Conservation (phyloP, 2,888 invertebrate species). For the Ischnura elegans region DNA sequence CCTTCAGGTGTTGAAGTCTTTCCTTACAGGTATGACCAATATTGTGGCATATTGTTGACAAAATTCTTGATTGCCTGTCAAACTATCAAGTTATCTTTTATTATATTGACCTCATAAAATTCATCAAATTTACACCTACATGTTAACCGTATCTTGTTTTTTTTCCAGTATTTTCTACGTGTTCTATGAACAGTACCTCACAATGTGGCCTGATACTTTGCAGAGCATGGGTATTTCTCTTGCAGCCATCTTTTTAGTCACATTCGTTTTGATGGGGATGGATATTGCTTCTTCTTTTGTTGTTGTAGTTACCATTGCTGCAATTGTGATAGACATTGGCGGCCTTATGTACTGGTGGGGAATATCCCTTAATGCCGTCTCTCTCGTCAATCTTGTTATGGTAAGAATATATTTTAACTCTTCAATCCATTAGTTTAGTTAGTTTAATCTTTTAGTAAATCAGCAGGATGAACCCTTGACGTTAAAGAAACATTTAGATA, state of each 20-base stretch:
- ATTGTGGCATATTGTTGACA: background rate
- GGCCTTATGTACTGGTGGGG: conserved; percentile 99
- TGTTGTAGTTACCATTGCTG: conserved; percentile 93
- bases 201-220: conserved; percentile 95
- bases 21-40: conserved; percentile 84
- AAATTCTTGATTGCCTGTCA: background rate
- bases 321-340: conserved; percentile 95
- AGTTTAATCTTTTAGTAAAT: no score
- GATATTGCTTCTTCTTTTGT: conserved; percentile 95
- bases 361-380: conserved; percentile 97
- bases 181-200: conserved; percentile 99
- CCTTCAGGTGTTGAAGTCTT: conserved; percentile 84
- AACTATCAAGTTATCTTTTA: background rate
- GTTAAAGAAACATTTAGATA: no score
- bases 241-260: conserved; percentile 95
- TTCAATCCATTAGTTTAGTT: background rate
- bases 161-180: conserved; percentile 93
- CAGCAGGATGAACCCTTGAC: no score
- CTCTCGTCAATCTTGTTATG: conserved; percentile 97
- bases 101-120: no score
- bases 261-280: conserved; percentile 94
- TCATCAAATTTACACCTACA: background rate
- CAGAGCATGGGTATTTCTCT: conserved; percentile 93
- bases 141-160: background rate
- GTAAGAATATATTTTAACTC: conserved; percentile 78